Conservation (phyloP, 35 echinoderm and acorn worm genomes). For the Ophiothrix spiculata region DNA sequence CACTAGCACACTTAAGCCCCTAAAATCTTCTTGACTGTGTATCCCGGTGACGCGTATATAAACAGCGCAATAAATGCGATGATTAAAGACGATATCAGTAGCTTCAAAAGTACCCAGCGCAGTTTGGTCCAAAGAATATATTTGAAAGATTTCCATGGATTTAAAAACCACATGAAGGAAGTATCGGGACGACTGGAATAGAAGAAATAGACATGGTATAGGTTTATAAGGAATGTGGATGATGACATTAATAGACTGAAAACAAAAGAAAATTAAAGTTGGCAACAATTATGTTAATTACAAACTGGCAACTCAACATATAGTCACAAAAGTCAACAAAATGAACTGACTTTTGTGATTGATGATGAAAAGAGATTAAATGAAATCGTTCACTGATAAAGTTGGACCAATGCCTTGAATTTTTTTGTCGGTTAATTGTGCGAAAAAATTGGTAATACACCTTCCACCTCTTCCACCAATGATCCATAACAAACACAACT, state of each 20-base stretch:
- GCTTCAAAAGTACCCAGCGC: conserved; percentile 46
- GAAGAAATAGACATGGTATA: not conserved
- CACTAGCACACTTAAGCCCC: conserved; percentile 42
- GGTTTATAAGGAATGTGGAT: too few relatives aligned
- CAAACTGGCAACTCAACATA: not conserved
- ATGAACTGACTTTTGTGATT: not conserved
- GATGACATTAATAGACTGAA: too few relatives aligned
- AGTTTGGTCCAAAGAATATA: conserved; percentile 55
- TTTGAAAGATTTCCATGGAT: conserved; percentile 47
- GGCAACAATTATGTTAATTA: not conserved
- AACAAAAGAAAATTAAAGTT: too few relatives aligned
- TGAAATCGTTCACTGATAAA: not conserved
- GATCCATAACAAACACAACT: not conserved
- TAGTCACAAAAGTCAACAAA: not conserved
- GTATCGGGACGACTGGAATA: conserved; percentile 76
- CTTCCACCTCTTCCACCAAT: not conserved
- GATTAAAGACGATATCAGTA: conserved; percentile 28
- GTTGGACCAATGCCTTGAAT: not conserved
- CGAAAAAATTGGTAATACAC: not conserved
- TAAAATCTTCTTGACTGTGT: conserved; percentile 73
- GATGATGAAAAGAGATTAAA: not conserved
- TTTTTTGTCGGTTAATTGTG: not conserved
- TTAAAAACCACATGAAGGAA: conserved; percentile 68
- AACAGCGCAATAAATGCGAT: conserved; percentile 62
- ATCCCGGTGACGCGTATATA: conserved; percentile 75